These are phyloP conservation scores for Chionodraco myersi DNA, from an alignment of 2,113 vertebrate species.

Conservation along the genomic window DNA sequence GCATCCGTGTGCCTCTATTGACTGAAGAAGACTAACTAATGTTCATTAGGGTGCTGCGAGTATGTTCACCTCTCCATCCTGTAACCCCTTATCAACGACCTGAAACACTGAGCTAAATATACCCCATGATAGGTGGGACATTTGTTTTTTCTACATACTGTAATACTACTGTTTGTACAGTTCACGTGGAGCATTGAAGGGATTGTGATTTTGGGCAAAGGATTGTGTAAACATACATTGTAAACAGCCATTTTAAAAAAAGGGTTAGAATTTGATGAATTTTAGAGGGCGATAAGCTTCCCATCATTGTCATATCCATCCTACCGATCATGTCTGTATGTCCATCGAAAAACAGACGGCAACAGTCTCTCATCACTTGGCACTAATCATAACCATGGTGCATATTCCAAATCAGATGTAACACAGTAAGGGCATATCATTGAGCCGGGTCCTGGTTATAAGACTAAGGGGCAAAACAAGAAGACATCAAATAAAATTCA, in stretches of 20 bases:
- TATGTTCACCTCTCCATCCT: neutral
- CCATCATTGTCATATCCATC: constrained; percentile 18
- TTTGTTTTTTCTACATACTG: neutral
- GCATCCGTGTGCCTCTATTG: neutral
- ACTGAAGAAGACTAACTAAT: constrained; percentile 1
- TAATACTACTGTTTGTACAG: constrained; percentile 4
- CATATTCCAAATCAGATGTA: constrained; percentile 40
- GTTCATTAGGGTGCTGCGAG: constrained; percentile 3
- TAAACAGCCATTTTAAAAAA: constrained; percentile 59
- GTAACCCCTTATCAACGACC: neutral
- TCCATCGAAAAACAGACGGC: constrained; percentile 13
- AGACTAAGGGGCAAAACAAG: constrained; percentile 1
- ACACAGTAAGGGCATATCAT: constrained; percentile 16
- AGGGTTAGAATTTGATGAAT: constrained; percentile 11
- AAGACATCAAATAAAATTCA: constrained; percentile 31
- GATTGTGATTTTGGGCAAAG: constrained; percentile 38
- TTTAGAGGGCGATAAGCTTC: neutral
- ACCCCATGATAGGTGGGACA: neutral
- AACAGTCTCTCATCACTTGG: constrained; percentile 43
- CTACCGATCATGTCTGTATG: constrained; percentile 20
- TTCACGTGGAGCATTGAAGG: constrained; percentile 8
- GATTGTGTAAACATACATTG: constrained; percentile 73
- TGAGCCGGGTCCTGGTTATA: neutral
- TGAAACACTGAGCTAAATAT: constrained; percentile 12
- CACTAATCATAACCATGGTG: constrained; percentile 55